Evolutionary conservation across 2,888 invertebrate genomes (phyloP).

Genomic region (Chymomyza fuscimana): DNA sequence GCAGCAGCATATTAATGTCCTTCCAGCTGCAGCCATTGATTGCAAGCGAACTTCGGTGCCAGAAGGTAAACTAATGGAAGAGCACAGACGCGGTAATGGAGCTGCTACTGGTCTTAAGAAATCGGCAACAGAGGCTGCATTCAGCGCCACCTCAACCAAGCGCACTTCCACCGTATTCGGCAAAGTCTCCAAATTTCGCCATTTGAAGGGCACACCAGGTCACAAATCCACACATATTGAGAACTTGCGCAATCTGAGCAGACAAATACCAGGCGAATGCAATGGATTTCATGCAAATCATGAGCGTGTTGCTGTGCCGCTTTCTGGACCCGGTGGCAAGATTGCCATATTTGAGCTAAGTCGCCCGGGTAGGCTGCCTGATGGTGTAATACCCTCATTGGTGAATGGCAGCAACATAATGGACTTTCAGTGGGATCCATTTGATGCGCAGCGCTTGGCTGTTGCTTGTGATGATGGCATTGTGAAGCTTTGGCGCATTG

Average conservation of each 20-base stretch:
- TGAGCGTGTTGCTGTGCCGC: constrained; percentile 92
- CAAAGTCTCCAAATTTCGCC: constrained; percentile 94
- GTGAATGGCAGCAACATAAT: constrained; percentile 93
- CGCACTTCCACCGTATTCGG: constrained; percentile 93
- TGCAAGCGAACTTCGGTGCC: constrained; percentile 77
- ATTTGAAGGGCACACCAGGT: constrained; percentile 93
- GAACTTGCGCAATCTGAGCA: constrained; percentile 93
- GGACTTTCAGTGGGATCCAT: constrained; percentile 98
- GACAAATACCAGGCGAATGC: constrained; percentile 95
- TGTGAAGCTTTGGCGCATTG: constrained; percentile 89
- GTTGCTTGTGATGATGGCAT: constrained; percentile 95
- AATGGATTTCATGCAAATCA: constrained; percentile 95
- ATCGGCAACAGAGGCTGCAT: constrained; percentile 80
- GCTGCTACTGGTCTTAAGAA: constrained; percentile 68
- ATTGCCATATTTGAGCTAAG: constrained; percentile 91
- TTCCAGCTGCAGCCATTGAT: constrained; percentile 37
- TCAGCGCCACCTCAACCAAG: constrained; percentile 84
- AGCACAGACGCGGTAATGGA: constrained; percentile 77
- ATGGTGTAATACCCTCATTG: constrained; percentile 91
- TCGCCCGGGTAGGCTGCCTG: constrained; percentile 87
- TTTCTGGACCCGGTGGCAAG: constrained; percentile 94
- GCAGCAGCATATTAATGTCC: constrained; percentile 79
- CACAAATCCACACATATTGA: constrained; percentile 96
- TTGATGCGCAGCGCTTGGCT: constrained; percentile 88
- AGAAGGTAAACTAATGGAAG: constrained; percentile 76